Evolutionary conservation across 1,140 invertebrate species (phyloP).

Genomic region (Pogonomyrmex barbatus): DNA sequence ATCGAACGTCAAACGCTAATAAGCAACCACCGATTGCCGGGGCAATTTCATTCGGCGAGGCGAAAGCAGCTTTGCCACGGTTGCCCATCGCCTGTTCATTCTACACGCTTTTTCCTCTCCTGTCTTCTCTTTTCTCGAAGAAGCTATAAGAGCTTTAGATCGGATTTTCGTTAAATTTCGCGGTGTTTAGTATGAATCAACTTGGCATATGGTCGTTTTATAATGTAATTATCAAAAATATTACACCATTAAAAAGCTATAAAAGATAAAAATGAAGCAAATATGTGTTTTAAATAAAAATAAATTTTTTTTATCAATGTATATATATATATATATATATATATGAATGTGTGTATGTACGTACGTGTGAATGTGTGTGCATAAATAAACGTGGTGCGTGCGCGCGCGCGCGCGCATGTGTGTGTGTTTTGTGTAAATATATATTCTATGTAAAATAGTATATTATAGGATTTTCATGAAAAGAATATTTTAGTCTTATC

Average conservation of each 20-base stretch:
- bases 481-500: conserved; percentile 30
- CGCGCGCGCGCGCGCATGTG: too few relatives aligned
- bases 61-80: conserved; percentile 72
- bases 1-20: conserved; percentile 86
- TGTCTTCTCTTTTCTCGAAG: not conserved
- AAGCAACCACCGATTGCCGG: conserved; percentile 83
- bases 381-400: too few relatives aligned
- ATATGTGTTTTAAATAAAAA: not conserved
- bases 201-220: not conserved
- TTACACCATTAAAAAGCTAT: not conserved
- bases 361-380: too few relatives aligned
- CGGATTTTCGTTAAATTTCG: conserved; percentile 15
- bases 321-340: not conserved
- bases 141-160: not conserved
- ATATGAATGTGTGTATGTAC: too few relatives aligned
- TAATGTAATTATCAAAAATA: not conserved
- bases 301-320: conserved; percentile 9
- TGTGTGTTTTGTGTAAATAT: not conserved
- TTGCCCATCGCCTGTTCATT: conserved; percentile 61
- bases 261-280: not conserved
- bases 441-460: not conserved
- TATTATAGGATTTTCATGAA: conserved; percentile 2
- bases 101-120: conserved; percentile 37
- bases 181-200: conserved; percentile 19
- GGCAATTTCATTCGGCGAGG: conserved; percentile 79